phyloP scores from a whole-genome alignment of 1,140 invertebrate genomes.

The Arion vulgaris region DNA sequence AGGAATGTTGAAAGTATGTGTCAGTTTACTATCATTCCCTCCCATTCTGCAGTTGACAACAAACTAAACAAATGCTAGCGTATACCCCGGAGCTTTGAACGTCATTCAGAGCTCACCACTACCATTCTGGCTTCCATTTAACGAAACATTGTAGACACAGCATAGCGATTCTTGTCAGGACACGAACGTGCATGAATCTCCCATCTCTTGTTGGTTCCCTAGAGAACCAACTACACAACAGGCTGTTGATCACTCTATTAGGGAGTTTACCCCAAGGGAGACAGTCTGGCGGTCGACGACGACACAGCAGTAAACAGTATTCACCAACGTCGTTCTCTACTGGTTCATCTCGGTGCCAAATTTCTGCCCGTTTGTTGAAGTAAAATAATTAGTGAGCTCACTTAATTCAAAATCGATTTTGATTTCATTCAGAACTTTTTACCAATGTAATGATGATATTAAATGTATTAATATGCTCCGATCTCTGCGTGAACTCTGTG shows the following conservation, averaged over 20 bases:
- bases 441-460: conserved; percentile 25
- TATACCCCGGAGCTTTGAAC: conserved; percentile 1
- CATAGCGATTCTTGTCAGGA: background rate
- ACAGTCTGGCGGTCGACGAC: background rate
- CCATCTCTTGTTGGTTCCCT: conserved; percentile 1
- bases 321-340: background rate
- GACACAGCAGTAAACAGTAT: conserved; percentile 20
- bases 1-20: background rate
- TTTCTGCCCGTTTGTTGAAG: conserved; percentile 37
- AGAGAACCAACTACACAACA: conserved; percentile 19
- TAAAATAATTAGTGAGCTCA: conserved; percentile 31
- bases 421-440: conserved; percentile 12
- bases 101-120: conserved; percentile 2
- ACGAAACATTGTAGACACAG: conserved; percentile 4
- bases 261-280: conserved; percentile 10
- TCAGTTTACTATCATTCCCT: background rate
- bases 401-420: background rate
- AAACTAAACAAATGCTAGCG: background rate
- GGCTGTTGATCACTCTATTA: conserved; percentile 41
- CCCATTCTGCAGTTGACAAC: background rate
- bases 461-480: conserved; percentile 23
- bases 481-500: background rate
- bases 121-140: conserved; percentile 20
- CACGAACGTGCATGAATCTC: background rate
- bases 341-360: conserved; percentile 17